phyloP scores from a whole-genome alignment of 2,113 vertebrate species.

The Empidonax traillii region DNA sequence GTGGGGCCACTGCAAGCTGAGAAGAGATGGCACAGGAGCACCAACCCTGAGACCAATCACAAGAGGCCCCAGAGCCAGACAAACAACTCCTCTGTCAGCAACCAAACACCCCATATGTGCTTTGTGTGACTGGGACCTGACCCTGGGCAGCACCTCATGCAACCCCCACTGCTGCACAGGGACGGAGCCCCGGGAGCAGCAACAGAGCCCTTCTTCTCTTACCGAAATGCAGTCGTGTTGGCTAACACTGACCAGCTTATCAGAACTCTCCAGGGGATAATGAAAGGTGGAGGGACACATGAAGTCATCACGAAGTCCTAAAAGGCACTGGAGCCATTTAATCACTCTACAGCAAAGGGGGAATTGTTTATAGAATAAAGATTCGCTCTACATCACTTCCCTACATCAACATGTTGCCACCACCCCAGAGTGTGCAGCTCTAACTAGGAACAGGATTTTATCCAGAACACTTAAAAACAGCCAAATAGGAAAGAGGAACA shows the following conservation, averaged over 20 bases:
- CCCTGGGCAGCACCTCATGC: background rate
- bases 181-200: background rate
- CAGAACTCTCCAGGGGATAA: background rate
- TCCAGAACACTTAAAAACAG: background rate
- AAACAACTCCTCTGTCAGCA: background rate
- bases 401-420: fast-evolving
- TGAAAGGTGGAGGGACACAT: background rate
- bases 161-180: background rate
- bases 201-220: background rate
- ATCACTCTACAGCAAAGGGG: background rate
- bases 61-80: background rate
- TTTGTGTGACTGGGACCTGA: background rate
- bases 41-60: background rate
- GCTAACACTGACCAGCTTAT: background rate
- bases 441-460: background rate
- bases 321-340: background rate
- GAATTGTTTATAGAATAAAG: background rate
- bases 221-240: background rate
- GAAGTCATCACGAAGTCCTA: background rate
- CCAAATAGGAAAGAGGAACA: slow-evolving; percentile 5
- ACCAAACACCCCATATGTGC: background rate
- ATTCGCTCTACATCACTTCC: background rate
- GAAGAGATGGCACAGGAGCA: background rate
- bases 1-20: background rate
- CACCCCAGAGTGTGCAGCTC: background rate